Percentiles rank a stretch among this genome's conserved stretches.
Evolutionary conservation across 2,113 vertebrate species (phyloP).

Genomic region (Pionites leucogaster): DNA sequence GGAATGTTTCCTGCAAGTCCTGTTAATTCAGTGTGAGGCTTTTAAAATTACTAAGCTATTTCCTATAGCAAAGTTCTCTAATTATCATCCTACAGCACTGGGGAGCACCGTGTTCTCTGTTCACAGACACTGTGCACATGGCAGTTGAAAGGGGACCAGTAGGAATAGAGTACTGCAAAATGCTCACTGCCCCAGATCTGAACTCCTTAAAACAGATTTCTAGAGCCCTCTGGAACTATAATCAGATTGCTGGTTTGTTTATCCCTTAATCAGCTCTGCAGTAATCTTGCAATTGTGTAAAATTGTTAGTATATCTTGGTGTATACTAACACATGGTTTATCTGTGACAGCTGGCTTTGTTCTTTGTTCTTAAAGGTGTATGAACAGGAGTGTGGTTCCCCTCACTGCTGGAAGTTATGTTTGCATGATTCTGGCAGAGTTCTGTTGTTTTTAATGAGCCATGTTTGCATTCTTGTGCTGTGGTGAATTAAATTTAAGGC

Average conservation of each 20-base stretch:
- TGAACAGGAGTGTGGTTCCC: neutral
- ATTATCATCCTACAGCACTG: neutral
- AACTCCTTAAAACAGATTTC: neutral
- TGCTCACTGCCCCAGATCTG: neutral
- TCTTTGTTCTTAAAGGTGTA: neutral
- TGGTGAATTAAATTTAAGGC: neutral
- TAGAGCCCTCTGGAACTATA: neutral
- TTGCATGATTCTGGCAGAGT: neutral
- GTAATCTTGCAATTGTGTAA: neutral
- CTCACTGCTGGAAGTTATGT: neutral
- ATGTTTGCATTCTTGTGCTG: neutral
- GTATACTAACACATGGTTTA: accelerated
- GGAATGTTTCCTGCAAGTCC: neutral
- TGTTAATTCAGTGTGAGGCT: neutral
- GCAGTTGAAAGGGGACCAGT: neutral
- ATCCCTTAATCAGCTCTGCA: neutral
- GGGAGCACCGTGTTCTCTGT: neutral
- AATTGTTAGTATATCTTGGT: neutral
- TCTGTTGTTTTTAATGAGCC: neutral
- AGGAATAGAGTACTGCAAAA: neutral
- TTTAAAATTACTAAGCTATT: neutral
- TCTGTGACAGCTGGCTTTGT: neutral
- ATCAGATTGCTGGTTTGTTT: neutral
- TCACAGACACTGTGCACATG: neutral
- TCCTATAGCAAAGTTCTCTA: neutral